phyloP scores from a whole-genome alignment of 35 echinoderm and acorn worm species.

The Antedon bifida region DNA sequence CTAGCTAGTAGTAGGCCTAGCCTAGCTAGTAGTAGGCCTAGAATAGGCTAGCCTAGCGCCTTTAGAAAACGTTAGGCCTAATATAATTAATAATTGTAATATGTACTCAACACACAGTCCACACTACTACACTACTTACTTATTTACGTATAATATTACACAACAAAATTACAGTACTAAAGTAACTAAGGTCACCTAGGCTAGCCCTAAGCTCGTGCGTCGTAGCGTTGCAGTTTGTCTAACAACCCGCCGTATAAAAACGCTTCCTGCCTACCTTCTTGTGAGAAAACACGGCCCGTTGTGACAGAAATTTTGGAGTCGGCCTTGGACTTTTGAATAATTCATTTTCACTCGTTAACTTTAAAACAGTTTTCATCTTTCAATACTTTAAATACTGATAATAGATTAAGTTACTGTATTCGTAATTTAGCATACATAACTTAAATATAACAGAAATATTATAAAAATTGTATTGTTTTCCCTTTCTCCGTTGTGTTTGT shows the following conservation, averaged over 20 bases:
- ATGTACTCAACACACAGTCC: too few relatives aligned
- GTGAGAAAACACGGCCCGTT: constrained; percentile 70
- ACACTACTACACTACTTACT: too few relatives aligned
- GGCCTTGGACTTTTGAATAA: constrained; percentile 42
- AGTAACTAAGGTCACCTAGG: too few relatives aligned
- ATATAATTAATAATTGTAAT: too few relatives aligned
- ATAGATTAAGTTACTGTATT: constrained; percentile 12
- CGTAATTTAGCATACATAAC: constrained; percentile 9
- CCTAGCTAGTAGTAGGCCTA: too few relatives aligned
- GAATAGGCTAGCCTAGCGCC: too few relatives aligned
- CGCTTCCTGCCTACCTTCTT: constrained; percentile 58
- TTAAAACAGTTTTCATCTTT: background rate
- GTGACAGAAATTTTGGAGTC: constrained; percentile 67
- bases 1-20: too few relatives aligned
- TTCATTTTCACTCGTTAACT: background rate
- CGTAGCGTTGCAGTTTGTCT: background rate
- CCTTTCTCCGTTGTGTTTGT: background rate
- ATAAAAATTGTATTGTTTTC: background rate
- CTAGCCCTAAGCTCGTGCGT: background rate
- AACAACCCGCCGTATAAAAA: background rate
- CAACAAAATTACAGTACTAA: too few relatives aligned
- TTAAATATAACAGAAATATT: background rate
- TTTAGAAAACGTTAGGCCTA: too few relatives aligned
- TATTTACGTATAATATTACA: too few relatives aligned
- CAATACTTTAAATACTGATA: background rate